Evolutionary conservation across 64 coral and sea anemone species (phyloP), one percentile per base, ranked within the genome.

Genomic region (Montipora capricornis): DNA sequence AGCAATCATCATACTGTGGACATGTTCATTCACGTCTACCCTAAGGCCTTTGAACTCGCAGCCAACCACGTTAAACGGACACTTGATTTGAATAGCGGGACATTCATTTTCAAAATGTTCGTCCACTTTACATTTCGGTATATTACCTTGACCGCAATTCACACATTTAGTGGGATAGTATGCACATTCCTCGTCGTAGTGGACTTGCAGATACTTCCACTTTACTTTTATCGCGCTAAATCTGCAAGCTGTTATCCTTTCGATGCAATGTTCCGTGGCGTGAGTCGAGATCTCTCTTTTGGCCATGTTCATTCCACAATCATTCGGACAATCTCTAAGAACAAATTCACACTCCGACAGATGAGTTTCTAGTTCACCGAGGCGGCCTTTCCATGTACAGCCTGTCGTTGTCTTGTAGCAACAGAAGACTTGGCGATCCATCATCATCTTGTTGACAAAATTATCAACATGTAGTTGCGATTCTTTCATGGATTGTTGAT

Each of bases 381-480:
- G 64, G 2, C 73, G 46, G 3, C 91, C 95, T 70, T 90, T 96
- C 95, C 95, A 93, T 14, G 91, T 45, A 44, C 95, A 96, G 0
- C 91, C 95, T 26, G 62, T 44, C 15, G 90, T 76, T 80, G 93
- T 96, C 13, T 93, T 89, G 13, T 84, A 55, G 16, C 87, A 44
- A 49, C 95, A 96, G 1, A 74, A 89, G 0, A 96, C 95, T 7
- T 50, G 24, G 44, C 89, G 93, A 44, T 60, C 44, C 76, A 87
- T 67, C 87, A 96, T 93, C 93, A 93, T 91, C 1, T 87, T 66
- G 37, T 89, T 96, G 48, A 91, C 95, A 90, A 93, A 96, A 44
- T 96, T 96, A 49, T 96, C 95, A 29, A 87, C 91, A 75, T 96
- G 78, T 4, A 96, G 73, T 91, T 96, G 78, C 1, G 47, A 49